Conservation (phyloP, 2,797 vertebrate genomes). For the Mormyrus proboscirostris region DNA sequence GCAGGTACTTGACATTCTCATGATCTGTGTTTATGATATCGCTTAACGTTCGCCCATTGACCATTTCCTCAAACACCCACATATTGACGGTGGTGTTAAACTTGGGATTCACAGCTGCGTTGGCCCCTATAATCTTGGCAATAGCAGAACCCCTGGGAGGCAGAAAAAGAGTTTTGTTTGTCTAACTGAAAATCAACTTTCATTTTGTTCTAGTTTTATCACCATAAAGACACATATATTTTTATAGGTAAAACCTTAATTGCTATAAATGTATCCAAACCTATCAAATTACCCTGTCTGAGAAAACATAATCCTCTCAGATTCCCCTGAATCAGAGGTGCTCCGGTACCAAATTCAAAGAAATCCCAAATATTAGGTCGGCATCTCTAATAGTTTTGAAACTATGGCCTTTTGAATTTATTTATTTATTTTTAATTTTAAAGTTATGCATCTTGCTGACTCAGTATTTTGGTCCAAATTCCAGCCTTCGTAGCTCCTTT, state of each 20-base stretch:
- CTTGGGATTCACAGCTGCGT: constrained; percentile 63
- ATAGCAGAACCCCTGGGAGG: constrained; percentile 86
- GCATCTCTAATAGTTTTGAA: background rate
- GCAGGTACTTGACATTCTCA: constrained; percentile 91
- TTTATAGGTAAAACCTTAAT: background rate
- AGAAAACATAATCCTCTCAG: background rate
- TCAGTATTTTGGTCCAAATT: background rate
- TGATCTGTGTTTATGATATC: constrained; percentile 92
- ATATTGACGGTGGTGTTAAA: constrained; percentile 80
- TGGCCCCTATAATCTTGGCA: constrained; percentile 84
- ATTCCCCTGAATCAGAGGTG: background rate
- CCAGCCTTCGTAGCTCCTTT: background rate
- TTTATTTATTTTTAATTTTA: background rate
- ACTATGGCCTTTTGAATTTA: background rate
- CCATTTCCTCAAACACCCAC: constrained; percentile 94
- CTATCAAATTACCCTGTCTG: background rate
- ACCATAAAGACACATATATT: background rate
- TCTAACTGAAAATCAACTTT: background rate
- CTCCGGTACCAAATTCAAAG: background rate
- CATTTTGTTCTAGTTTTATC: background rate
- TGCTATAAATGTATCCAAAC: background rate
- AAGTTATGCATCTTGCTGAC: background rate
- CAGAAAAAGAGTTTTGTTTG: background rate
- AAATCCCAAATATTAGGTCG: background rate
- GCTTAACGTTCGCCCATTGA: constrained; percentile 76